Evolutionary conservation across 2,888 invertebrate species (phyloP).

Genomic region (Choristoneura rosaceana): DNA sequence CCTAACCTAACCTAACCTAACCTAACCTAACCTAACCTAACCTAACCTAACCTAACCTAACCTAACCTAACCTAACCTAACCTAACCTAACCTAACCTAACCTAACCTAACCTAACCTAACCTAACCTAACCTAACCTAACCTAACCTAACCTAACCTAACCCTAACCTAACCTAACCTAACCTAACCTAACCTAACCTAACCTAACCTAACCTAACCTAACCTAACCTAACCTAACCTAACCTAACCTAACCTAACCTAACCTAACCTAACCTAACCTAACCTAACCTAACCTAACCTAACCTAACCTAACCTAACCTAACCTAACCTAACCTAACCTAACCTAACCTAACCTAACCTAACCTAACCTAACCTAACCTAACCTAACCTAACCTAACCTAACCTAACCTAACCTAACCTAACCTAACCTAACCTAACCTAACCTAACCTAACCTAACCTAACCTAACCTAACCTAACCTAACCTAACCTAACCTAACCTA

Average conservation of each 20-base stretch:
- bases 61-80: conserved; percentile 31
- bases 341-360: conserved; percentile 24
- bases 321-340: conserved; percentile 24
- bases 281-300: conserved; percentile 24
- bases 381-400: conserved; percentile 24
- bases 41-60: conserved; percentile 30
- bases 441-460: conserved; percentile 9
- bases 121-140: too few species aligned
- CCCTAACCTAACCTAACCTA: conserved; percentile 24
- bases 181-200: conserved; percentile 24
- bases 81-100: too few species aligned
- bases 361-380: conserved; percentile 24
- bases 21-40: conserved; percentile 30
- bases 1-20: conserved; percentile 24
- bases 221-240: conserved; percentile 24
- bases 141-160: too few species aligned
- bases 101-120: too few species aligned
- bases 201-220: conserved; percentile 24
- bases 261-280: conserved; percentile 21
- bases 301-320: conserved; percentile 24
- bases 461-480: conserved; percentile 11
- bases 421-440: conserved; percentile 11
- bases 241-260: conserved; percentile 24
- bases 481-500: conserved; percentile 9
- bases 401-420: conserved; percentile 17